Percentiles rank a stretch among this genome's conserved stretches.
phyloP scores from a whole-genome alignment of 2,113 vertebrate species.

The Struthidea cinerea region DNA sequence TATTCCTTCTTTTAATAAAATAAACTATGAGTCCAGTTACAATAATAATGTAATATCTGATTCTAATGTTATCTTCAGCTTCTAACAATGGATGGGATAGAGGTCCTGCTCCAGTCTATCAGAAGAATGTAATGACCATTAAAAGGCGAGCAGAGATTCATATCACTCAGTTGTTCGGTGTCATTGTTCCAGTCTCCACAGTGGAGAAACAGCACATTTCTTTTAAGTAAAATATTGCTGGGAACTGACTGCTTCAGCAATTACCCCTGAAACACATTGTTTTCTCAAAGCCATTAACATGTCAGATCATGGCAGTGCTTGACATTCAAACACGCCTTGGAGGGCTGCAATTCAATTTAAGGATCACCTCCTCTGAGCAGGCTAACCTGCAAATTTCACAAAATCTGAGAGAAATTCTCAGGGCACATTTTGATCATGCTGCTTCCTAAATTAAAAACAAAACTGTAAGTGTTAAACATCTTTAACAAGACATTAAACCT shows the following conservation, averaged over 20 bases:
- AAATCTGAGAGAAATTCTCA: conserved; percentile 72
- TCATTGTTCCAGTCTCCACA: neutral
- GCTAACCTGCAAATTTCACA: conserved; percentile 74
- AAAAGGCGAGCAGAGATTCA: conserved; percentile 34
- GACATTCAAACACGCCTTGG: conserved; percentile 78
- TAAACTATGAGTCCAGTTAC: neutral
- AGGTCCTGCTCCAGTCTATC: neutral
- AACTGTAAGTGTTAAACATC: conserved; percentile 96
- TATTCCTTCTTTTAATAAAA: neutral
- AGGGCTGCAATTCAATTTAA: conserved; percentile 82
- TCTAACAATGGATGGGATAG: neutral
- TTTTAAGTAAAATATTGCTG: conserved; percentile 75
- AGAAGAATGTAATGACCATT: neutral
- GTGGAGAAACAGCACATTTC: conserved; percentile 39
- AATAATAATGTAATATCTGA: neutral
- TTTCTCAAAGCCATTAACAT: conserved; percentile 79
- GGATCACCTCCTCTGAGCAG: conserved; percentile 70
- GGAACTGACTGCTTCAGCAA: conserved; percentile 77
- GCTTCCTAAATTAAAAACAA: conserved; percentile 85
- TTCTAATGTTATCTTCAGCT: neutral
- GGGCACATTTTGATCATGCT: conserved; percentile 77
- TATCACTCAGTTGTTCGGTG: neutral
- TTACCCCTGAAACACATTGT: conserved; percentile 79
- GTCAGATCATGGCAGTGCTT: conserved; percentile 78
- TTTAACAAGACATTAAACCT: conserved; percentile 98